Conservation (phyloP, 2,797 vertebrate species). For the Rhincodon typus region DNA sequence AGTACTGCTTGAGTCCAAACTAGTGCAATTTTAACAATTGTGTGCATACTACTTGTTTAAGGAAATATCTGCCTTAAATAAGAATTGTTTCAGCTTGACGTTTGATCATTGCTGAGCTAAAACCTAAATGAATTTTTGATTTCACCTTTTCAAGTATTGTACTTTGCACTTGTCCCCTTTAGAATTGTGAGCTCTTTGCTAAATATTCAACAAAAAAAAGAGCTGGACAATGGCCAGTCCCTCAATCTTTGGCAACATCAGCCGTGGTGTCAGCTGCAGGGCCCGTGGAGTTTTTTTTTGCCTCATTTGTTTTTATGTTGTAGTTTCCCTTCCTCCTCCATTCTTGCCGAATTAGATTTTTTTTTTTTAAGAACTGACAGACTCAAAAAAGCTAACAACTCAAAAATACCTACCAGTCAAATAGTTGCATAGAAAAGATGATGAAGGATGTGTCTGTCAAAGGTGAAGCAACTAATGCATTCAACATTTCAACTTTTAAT, state of each 20-base stretch:
- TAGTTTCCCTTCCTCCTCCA: not conserved
- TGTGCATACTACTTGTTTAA: not conserved
- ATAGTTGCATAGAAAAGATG: not conserved
- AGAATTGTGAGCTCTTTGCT: not conserved
- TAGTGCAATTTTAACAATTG: not conserved
- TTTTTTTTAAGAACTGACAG: not conserved
- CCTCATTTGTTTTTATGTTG: too few species aligned
- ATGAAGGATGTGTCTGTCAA: not conserved
- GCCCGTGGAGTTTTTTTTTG: too few species aligned
- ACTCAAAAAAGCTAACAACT: not conserved
- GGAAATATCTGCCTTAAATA: not conserved
- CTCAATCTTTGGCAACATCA: not conserved
- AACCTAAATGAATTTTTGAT: not conserved
- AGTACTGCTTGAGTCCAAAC: not conserved
- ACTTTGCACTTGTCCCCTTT: not conserved
- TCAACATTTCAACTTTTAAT: not conserved
- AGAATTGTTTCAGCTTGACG: not conserved
- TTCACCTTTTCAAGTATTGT: not conserved
- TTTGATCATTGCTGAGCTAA: not conserved
- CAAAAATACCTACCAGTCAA: not conserved
- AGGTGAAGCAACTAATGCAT: not conserved
- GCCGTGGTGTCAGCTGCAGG: not conserved
- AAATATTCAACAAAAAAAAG: not conserved
- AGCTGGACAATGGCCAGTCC: not conserved
- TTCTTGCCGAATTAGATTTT: not conserved